Evolutionary conservation across 2,888 invertebrate species (phyloP).

Genomic region (Drosophila formosana): DNA sequence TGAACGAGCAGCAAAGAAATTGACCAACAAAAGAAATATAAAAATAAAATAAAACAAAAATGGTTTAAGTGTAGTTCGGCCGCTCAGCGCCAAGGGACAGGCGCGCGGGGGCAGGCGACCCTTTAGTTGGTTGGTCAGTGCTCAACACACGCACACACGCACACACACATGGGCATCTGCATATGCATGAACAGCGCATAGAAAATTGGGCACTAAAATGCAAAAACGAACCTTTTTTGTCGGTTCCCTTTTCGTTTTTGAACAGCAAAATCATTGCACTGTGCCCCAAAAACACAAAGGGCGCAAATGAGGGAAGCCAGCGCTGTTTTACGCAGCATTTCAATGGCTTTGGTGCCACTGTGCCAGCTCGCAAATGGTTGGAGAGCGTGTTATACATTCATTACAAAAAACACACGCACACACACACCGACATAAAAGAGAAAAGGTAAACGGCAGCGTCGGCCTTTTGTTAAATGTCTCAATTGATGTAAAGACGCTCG

Average conservation of each 20-base stretch:
- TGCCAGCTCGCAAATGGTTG: slow-evolving; percentile 25
- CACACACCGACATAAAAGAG: not conserved
- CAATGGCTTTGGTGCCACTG: slow-evolving; percentile 29
- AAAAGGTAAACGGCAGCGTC: slow-evolving; percentile 66
- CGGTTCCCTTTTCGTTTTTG: not conserved
- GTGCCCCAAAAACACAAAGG: slow-evolving; percentile 34
- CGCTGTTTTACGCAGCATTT: not conserved
- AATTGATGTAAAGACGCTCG: slow-evolving; percentile 65
- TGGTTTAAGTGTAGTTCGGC: slow-evolving; percentile 35
- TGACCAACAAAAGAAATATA: slow-evolving; percentile 57
- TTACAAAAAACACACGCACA: slow-evolving; percentile 49
- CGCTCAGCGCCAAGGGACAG: not conserved
- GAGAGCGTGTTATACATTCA: slow-evolving; percentile 62
- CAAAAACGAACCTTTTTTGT: slow-evolving; percentile 37
- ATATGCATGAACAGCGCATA: slow-evolving; percentile 54
- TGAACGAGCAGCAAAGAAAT: slow-evolving; percentile 64
- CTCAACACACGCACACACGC: slow-evolving; percentile 25
- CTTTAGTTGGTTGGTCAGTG: slow-evolving; percentile 56
- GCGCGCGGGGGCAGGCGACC: slow-evolving; percentile 7
- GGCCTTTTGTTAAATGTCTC: slow-evolving; percentile 78
- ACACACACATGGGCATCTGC: slow-evolving; percentile 23
- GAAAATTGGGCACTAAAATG: slow-evolving; percentile 57
- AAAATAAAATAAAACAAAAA: slow-evolving; percentile 57
- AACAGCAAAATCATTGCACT: slow-evolving; percentile 42
- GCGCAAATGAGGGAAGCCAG: not conserved